Evolutionary conservation across 2,888 invertebrate genomes (phyloP).

Genomic region (Strigamia maritima): DNA sequence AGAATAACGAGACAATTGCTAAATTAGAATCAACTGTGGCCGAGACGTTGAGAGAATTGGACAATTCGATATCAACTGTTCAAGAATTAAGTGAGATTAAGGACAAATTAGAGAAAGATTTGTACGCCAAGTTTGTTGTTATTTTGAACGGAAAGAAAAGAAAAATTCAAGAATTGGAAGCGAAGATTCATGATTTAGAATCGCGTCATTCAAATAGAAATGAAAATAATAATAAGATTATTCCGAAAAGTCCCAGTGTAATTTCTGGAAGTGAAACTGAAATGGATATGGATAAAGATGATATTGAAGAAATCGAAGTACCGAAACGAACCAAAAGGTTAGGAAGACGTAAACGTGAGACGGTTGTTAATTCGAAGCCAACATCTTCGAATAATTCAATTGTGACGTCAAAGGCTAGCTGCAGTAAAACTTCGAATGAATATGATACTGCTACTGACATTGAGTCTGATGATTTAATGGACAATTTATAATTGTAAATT

Average conservation of each 20-base stretch:
- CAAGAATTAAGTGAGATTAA: conserved; percentile 38
- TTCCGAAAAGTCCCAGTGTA: background rate
- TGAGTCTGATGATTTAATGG: background rate
- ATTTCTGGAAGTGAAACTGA: background rate
- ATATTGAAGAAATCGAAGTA: background rate
- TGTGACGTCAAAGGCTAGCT: background rate
- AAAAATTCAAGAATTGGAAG: conserved; percentile 38
- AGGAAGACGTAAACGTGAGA: background rate
- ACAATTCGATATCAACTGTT: conserved; percentile 28
- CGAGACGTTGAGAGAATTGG: conserved; percentile 16
- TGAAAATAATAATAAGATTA: background rate
- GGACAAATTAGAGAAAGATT: conserved; percentile 42
- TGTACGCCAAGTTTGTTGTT: conserved; percentile 42
- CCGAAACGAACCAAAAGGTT: background rate
- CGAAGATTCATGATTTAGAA: background rate
- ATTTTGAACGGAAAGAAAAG: conserved; percentile 43
- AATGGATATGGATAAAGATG: background rate
- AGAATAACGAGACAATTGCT: background rate
- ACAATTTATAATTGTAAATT: background rate
- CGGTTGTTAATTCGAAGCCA: background rate
- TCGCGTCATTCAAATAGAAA: background rate
- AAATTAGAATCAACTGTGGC: background rate
- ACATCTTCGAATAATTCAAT: background rate
- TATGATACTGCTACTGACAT: background rate
- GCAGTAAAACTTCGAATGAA: background rate